Conservation (phyloP, 2,113 vertebrate species). For the human (Homo sapiens) region GRCh38 chr21:29039001-29039500, state of each 20-base stretch:
- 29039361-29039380: slow-evolving; percentile 35
- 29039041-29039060: slow-evolving; percentile 91
- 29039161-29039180: slow-evolving; percentile 78
- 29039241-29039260: neutral
- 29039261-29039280: neutral
- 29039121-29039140: slow-evolving; percentile 94
- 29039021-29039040: slow-evolving; percentile 90
- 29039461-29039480: slow-evolving; percentile 77
- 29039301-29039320: neutral
- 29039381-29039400: neutral
- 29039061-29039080: slow-evolving; percentile 93
- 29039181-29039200: neutral
- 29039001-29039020: slow-evolving; percentile 67
- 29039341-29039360: neutral
- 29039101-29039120: slow-evolving; percentile 91
- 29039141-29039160: slow-evolving; percentile 99
- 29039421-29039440: neutral
- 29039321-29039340: neutral
- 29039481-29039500: slow-evolving; percentile 96
- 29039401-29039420: neutral
- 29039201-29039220: neutral
- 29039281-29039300: neutral
- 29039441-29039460: neutral
- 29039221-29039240: neutral
- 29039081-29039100: slow-evolving; percentile 94